These are phyloP conservation scores for Vanessa cardui DNA, from an alignment of 2,888 invertebrate genomes.

Conservation along the genomic window DNA sequence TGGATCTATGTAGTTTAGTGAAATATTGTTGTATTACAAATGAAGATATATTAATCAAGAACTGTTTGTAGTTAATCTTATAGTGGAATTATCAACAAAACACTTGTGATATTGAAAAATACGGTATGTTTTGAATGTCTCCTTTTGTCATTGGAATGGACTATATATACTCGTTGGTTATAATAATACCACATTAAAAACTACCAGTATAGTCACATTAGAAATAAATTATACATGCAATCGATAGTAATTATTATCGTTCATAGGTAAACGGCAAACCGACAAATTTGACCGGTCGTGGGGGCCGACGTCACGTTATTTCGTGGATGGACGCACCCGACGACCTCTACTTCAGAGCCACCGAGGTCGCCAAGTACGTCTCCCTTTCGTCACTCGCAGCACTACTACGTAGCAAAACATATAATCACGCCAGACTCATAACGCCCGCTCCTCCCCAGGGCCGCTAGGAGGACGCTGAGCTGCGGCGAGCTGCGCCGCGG, in stretches of 20 bases:
- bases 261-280: conserved; percentile 91
- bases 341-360: conserved; percentile 97
- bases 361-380: conserved; percentile 93
- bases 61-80: too few species aligned
- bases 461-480: conserved; percentile 91
- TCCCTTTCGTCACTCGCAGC: background rate
- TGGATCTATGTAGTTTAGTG: too few species aligned
- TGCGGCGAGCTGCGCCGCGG: conserved; percentile 90
- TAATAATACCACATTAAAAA: too few species aligned
- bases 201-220: background rate
- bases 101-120: too few species aligned
- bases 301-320: conserved; percentile 94
- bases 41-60: too few species aligned
- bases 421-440: too few species aligned
- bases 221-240: too few species aligned
- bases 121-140: too few species aligned
- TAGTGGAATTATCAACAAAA: too few species aligned
- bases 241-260: background rate
- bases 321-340: conserved; percentile 99
- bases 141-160: too few species aligned
- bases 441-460: conserved; percentile 75
- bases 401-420: background rate
- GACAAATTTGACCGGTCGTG: conserved; percentile 90
- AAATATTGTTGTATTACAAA: too few species aligned
- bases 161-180: too few species aligned